Evolutionary conservation across 2,888 invertebrate genomes (phyloP).

Genomic region (Coleophora flavipennella): DNA sequence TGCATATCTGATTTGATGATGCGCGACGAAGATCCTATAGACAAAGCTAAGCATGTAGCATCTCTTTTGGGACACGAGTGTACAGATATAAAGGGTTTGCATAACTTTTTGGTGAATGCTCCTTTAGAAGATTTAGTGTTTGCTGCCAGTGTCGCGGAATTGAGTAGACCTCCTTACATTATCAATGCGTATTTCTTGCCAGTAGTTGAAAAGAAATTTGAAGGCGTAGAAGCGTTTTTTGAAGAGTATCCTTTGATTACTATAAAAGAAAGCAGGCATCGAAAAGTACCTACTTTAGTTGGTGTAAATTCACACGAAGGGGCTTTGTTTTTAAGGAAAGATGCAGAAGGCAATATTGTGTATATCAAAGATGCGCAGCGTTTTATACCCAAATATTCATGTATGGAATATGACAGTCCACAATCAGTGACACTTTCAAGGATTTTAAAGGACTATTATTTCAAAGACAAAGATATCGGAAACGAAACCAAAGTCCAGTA

Average conservation of each 20-base stretch:
- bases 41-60: constrained; percentile 34
- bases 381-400: constrained; percentile 37
- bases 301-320: constrained; percentile 43
- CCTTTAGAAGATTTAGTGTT: constrained; percentile 39
- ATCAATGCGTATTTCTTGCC: constrained; percentile 39
- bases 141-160: constrained; percentile 32
- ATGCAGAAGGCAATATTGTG: constrained; percentile 28
- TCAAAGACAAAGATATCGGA: constrained; percentile 24
- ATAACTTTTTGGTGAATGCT: constrained; percentile 31
- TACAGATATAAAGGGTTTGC: constrained; percentile 24
- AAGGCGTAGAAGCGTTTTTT: constrained; percentile 37
- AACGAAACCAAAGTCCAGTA: constrained; percentile 28
- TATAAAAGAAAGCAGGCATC: constrained; percentile 28
- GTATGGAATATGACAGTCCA: constrained; percentile 19
- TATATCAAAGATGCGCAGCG: constrained; percentile 32
- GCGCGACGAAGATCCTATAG: constrained; percentile 37
- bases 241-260: constrained; percentile 32
- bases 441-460: constrained; percentile 35
- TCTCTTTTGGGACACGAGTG: constrained; percentile 34
- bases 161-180: constrained; percentile 24
- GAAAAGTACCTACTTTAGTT: constrained; percentile 37
- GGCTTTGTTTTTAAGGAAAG: constrained; percentile 34
- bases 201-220: constrained; percentile 44
- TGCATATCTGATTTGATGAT: constrained; percentile 40
- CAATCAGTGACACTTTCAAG: constrained; percentile 22